These are phyloP conservation scores for Cosmia pyralina DNA, from an alignment of 2,888 invertebrate genomes.

Conservation along the genomic window DNA sequence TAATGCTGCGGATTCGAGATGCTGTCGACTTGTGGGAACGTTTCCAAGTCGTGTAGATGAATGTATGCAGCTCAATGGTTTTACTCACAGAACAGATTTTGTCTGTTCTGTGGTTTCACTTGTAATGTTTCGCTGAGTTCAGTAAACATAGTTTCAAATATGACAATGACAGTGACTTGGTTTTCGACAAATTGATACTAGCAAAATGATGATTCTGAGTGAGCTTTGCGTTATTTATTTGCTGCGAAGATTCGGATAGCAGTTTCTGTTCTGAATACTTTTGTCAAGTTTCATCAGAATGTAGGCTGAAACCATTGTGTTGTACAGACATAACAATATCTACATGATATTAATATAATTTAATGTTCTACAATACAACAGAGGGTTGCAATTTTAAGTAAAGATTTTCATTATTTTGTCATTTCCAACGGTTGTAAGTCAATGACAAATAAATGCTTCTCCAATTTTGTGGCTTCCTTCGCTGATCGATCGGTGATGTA, in stretches of 20 bases:
- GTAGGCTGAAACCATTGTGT: background rate
- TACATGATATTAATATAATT: too few species aligned
- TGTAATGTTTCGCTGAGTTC: background rate
- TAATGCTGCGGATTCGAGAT: slow-evolving; percentile 59
- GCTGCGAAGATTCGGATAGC: background rate
- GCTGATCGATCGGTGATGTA: background rate
- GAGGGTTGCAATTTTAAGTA: background rate
- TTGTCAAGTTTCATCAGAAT: background rate
- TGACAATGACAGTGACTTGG: too few species aligned
- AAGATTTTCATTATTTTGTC: background rate
- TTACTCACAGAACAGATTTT: too few species aligned
- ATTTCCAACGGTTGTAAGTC: background rate
- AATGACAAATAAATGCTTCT: background rate
- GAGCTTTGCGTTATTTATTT: background rate
- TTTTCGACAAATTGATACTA: background rate
- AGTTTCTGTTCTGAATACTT: background rate
- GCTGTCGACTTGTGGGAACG: slow-evolving; percentile 55
- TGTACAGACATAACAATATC: background rate
- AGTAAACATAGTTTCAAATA: too few species aligned
- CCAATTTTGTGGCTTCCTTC: background rate
- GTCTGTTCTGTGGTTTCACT: too few species aligned
- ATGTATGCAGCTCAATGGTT: slow-evolving; percentile 29
- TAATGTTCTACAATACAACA: too few species aligned
- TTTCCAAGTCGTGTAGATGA: slow-evolving; percentile 54
- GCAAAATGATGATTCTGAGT: background rate